These are phyloP conservation scores for Acleris laterana DNA, from an alignment of 2,888 invertebrate species.

Conservation along the genomic window DNA sequence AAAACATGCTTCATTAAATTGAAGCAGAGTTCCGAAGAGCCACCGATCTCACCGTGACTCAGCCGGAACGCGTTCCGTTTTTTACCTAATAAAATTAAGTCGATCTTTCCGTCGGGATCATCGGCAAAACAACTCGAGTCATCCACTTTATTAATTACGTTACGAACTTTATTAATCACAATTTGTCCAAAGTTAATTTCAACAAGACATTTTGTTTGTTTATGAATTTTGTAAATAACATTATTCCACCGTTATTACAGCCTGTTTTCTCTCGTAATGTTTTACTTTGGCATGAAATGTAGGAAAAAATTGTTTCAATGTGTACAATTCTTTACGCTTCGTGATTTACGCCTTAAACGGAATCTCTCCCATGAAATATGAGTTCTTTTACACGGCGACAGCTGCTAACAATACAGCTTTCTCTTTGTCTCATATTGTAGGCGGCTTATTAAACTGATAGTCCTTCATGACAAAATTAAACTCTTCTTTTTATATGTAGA, in stretches of 20 bases:
- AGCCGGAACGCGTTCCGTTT: conserved; percentile 45
- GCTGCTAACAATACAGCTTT: conserved; percentile 71
- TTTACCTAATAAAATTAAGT: conserved; percentile 53
- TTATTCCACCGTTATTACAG: conserved; percentile 11
- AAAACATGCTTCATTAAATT: conserved; percentile 63
- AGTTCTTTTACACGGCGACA: conserved; percentile 63
- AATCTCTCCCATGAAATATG: conserved; percentile 71
- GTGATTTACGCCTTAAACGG: conserved; percentile 67
- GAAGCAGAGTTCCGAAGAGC: conserved; percentile 50
- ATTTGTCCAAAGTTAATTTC: conserved; percentile 49
- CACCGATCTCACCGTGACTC: conserved; percentile 60
- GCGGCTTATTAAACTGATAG: conserved; percentile 39
- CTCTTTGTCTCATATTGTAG: conserved; percentile 58
- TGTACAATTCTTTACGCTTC: conserved; percentile 54
- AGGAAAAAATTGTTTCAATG: conserved; percentile 33
- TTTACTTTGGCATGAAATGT: conserved; percentile 27
- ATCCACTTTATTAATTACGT: conserved; percentile 56
- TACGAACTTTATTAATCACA: conserved; percentile 53
- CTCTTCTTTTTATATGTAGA: not conserved
- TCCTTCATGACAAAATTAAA: conserved; percentile 18
- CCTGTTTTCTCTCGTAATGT: conserved; percentile 13
- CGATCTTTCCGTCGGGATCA: conserved; percentile 53
- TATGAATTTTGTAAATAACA: conserved; percentile 17
- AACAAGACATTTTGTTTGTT: conserved; percentile 36
- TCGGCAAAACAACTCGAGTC: conserved; percentile 52